Percentiles rank a stretch among this genome's conserved stretches.
Evolutionary conservation across 2,888 invertebrate genomes (phyloP).

Genomic region (Drosophila engyochracea): DNA sequence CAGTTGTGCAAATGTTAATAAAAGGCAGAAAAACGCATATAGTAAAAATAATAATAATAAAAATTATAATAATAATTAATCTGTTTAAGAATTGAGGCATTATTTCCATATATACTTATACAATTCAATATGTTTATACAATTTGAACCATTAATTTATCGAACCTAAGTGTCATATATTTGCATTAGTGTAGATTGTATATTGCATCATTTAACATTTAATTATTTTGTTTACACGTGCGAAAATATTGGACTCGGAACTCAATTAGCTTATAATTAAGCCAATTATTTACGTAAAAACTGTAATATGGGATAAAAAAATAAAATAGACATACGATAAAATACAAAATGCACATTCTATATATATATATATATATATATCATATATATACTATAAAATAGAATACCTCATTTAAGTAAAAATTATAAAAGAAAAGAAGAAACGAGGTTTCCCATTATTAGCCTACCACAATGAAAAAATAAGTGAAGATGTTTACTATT

Average conservation of each 20-base stretch:
- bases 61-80: background rate
- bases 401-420: background rate
- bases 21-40: background rate
- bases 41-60: background rate
- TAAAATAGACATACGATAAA: background rate
- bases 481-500: background rate
- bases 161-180: background rate
- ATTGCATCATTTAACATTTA: background rate
- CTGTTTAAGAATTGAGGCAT: background rate
- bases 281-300: background rate
- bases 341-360: too few relatives aligned
- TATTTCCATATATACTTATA: background rate
- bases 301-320: too few relatives aligned
- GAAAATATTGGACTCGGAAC: background rate
- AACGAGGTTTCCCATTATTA: slow-evolving; percentile 19
- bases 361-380: background rate
- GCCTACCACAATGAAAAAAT: slow-evolving; percentile 11
- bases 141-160: background rate
- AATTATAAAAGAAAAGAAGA: background rate
- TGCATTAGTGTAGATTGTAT: background rate
- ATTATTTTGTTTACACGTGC: slow-evolving; percentile 2
- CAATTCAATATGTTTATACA: background rate
- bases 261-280: background rate
- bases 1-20: background rate
- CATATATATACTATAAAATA: background rate